phyloP scores from a whole-genome alignment of 1,140 invertebrate genomes.

The Sesamia nonagrioides region DNA sequence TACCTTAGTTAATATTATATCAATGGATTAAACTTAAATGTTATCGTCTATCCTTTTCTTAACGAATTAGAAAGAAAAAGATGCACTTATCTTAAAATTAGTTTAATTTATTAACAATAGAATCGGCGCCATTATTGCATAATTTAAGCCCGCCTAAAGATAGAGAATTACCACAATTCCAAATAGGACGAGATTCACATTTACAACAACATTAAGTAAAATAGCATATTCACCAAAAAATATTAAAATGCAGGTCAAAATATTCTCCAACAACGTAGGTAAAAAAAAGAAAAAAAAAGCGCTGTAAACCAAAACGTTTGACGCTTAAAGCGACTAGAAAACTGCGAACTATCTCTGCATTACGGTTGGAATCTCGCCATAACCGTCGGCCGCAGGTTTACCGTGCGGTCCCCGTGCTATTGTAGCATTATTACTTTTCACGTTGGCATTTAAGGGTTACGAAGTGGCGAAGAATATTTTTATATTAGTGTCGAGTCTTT shows the following conservation, averaged over 20 bases:
- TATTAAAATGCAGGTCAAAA: neutral
- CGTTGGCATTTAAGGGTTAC: constrained; percentile 34
- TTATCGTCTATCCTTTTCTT: too few species aligned
- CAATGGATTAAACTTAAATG: too few species aligned
- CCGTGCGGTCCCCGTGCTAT: constrained; percentile 21
- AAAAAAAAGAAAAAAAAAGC: constrained; percentile 11
- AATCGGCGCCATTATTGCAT: too few species aligned
- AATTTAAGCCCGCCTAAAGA: too few species aligned
- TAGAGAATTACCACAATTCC: too few species aligned
- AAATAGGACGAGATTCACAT: too few species aligned
- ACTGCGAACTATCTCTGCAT: constrained; percentile 35
- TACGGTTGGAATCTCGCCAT: constrained; percentile 41
- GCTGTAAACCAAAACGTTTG: neutral
- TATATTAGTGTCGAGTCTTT: neutral
- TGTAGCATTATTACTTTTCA: constrained; percentile 38
- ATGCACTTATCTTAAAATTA: too few species aligned
- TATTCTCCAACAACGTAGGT: neutral
- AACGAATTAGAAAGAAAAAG: too few species aligned
- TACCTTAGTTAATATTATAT: too few species aligned
- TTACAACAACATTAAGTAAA: too few species aligned
- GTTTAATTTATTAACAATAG: too few species aligned
- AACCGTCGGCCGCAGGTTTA: constrained; percentile 22
- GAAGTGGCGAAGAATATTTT: constrained; percentile 29
- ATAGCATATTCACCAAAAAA: neutral
- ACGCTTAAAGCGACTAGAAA: constrained; percentile 26